phyloP scores from a whole-genome alignment of 1,140 invertebrate genomes.

The Oscheius sp. region DNA sequence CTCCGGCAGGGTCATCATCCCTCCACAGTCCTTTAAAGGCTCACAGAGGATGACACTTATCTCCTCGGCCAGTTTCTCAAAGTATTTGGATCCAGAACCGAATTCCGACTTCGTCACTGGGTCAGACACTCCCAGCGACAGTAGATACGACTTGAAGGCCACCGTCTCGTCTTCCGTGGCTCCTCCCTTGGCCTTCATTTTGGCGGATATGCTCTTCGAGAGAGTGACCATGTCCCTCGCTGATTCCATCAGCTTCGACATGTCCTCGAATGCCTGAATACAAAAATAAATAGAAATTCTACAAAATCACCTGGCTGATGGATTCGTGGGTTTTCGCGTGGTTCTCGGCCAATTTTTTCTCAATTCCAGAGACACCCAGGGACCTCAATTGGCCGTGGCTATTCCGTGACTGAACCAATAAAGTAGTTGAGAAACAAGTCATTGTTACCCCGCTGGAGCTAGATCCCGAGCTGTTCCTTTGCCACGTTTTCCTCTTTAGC shows the following conservation, averaged over 20 bases:
- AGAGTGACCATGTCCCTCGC: constrained; percentile 94
- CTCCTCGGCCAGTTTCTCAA: constrained; percentile 80
- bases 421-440: neutral
- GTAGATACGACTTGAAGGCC: constrained; percentile 87
- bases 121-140: constrained; percentile 88
- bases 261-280: constrained; percentile 86
- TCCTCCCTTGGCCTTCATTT: constrained; percentile 88
- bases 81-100: constrained; percentile 80
- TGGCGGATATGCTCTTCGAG: constrained; percentile 84
- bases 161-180: constrained; percentile 96
- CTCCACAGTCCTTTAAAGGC: constrained; percentile 70
- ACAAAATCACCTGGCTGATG: constrained; percentile 67
- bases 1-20: constrained; percentile 93
- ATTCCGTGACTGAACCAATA: constrained; percentile 33
- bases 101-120: constrained; percentile 86
- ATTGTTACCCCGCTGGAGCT: constrained; percentile 47
- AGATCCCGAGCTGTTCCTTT: constrained; percentile 55
- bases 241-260: constrained; percentile 87
- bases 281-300: constrained; percentile 17
- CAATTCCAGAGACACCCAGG: constrained; percentile 87
- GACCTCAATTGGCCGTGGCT: constrained; percentile 40
- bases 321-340: constrained; percentile 84
- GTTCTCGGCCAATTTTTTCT: constrained; percentile 82
- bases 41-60: constrained; percentile 77
- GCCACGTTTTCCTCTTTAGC: constrained; percentile 64